These are phyloP conservation scores for Dryobota labecula DNA, from an alignment of 2,888 invertebrate species.

Conservation along the genomic window DNA sequence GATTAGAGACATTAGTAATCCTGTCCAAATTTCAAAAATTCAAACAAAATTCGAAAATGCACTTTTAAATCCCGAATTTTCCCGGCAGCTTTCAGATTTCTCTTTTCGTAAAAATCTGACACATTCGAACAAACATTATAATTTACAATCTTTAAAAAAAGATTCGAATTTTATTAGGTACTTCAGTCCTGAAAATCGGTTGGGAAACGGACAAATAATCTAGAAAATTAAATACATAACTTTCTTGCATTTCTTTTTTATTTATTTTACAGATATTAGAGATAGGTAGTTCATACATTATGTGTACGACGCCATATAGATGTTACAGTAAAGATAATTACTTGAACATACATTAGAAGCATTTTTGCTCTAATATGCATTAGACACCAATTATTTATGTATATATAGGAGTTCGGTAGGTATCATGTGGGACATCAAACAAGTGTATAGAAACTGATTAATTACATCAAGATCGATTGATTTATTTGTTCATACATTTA, in stretches of 20 bases:
- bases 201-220: background rate
- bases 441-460: conserved; percentile 23
- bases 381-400: conserved; percentile 59
- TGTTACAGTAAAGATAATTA: conserved; percentile 54
- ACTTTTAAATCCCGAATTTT: too few species aligned
- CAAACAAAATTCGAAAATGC: too few species aligned
- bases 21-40: too few species aligned
- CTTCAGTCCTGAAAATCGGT: background rate
- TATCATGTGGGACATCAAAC: conserved; percentile 32
- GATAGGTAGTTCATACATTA: conserved; percentile 59
- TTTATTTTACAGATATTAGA: conserved; percentile 63
- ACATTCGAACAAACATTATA: background rate
- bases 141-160: background rate
- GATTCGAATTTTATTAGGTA: fast-evolving
- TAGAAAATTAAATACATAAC: conserved; percentile 15
- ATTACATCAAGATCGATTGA: conserved; percentile 40
- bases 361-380: conserved; percentile 22
- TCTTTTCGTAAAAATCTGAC: too few species aligned
- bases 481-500: conserved; percentile 50
- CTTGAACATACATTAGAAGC: conserved; percentile 39
- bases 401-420: conserved; percentile 32
- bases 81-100: too few species aligned
- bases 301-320: conserved; percentile 58
- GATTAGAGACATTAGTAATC: too few species aligned
- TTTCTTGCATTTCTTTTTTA: conserved; percentile 19